Conservation (phyloP, 2,113 vertebrate species). For the Brachirus orientalis region DNA sequence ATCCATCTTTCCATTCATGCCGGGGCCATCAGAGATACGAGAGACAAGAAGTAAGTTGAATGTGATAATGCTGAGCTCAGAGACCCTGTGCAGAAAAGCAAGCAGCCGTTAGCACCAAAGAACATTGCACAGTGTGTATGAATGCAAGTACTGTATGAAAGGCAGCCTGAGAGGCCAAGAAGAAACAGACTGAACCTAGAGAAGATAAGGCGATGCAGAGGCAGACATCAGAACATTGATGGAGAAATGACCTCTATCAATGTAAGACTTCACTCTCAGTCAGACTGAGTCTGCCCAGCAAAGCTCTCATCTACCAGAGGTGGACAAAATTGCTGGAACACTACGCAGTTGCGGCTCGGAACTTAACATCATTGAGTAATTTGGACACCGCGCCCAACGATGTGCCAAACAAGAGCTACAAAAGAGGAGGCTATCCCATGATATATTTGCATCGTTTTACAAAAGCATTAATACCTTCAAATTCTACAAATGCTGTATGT, state of each 20-base stretch:
- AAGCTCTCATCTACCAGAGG: no score
- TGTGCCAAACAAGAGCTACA: no score
- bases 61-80: slow-evolving; percentile 53
- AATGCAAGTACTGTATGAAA: background rate
- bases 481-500: no score
- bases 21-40: slow-evolving; percentile 19
- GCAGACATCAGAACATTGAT: slow-evolving; percentile 23
- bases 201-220: slow-evolving; percentile 57
- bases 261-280: background rate
- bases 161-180: slow-evolving; percentile 7
- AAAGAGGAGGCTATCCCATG: no score
- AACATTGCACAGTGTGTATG: slow-evolving; percentile 23
- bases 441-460: no score
- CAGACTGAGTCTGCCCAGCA: no score
- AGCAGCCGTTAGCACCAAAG: slow-evolving; percentile 70
- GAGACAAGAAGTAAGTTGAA: slow-evolving; percentile 36
- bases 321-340: no score
- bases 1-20: slow-evolving; percentile 8
- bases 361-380: no score
- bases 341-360: no score
- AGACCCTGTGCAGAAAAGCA: slow-evolving; percentile 63
- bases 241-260: slow-evolving; percentile 7
- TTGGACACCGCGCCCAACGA: no score
- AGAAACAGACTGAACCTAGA: slow-evolving; percentile 8
- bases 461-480: no score